Conservation (phyloP, 1,140 invertebrate species). For the Homalodisca vitripennis region DNA sequence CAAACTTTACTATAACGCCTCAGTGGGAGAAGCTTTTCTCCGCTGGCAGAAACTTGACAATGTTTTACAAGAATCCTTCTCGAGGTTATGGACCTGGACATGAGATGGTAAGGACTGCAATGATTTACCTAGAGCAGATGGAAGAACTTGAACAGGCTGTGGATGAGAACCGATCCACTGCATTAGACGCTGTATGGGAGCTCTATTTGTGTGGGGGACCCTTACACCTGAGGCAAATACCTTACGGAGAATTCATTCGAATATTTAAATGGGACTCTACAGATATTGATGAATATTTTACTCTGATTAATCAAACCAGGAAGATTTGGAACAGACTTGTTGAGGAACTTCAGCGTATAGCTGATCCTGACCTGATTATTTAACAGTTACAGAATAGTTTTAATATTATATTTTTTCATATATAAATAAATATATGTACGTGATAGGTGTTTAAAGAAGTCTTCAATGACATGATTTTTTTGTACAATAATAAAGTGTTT, state of each 20-base stretch:
- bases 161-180: neutral
- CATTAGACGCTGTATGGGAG: neutral
- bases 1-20: slow-evolving; percentile 2
- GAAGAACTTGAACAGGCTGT: neutral
- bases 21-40: slow-evolving; percentile 1
- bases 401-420: too few species aligned
- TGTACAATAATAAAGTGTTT: too few species aligned
- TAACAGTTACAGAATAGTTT: too few species aligned
- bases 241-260: slow-evolving; percentile 15
- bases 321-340: neutral
- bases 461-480: too few species aligned
- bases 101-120: slow-evolving; percentile 1
- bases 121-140: neutral
- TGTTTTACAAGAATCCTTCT: neutral
- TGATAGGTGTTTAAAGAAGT: too few species aligned
- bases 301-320: slow-evolving; percentile 2
- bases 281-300: neutral
- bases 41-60: slow-evolving; percentile 10
- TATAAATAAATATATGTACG: too few species aligned
- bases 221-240: slow-evolving; percentile 18
- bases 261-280: neutral
- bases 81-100: neutral
- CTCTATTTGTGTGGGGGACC: neutral
- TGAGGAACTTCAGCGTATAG: neutral
- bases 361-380: slow-evolving; percentile 1